Conservation (phyloP, 1,140 invertebrate species). For the Lasaia peninsularis region DNA sequence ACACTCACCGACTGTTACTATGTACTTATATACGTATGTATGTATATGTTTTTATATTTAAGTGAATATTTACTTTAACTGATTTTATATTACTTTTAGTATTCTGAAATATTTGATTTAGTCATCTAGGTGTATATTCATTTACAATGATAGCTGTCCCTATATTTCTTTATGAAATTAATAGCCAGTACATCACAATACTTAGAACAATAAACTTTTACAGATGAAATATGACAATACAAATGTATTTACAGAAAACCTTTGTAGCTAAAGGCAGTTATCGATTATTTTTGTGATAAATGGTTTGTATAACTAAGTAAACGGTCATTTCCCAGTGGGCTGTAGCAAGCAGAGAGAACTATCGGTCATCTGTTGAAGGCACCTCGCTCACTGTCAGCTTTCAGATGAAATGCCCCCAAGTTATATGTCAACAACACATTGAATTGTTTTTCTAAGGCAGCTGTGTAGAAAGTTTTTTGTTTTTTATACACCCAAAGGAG, state of each 20-base stretch:
- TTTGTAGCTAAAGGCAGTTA: background rate
- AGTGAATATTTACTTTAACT: too few species aligned
- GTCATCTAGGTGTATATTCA: too few species aligned
- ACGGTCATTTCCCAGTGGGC: slow-evolving; percentile 9
- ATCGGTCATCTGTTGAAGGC: slow-evolving; percentile 17
- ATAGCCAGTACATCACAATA: too few species aligned
- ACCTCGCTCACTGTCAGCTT: slow-evolving; percentile 16
- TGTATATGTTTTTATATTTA: too few species aligned
- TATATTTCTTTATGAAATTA: too few species aligned
- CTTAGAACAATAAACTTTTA: too few species aligned
- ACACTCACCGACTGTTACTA: too few species aligned
- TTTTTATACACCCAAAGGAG: slow-evolving; percentile 8
- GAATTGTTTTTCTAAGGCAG: slow-evolving; percentile 1
- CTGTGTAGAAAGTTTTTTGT: slow-evolving; percentile 7
- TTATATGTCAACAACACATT: slow-evolving; percentile 18
- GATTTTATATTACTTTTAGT: too few species aligned
- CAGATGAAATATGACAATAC: too few species aligned
- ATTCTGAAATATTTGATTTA: too few species aligned
- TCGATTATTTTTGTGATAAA: slow-evolving; percentile 11
- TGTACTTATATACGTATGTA: too few species aligned
- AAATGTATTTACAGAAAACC: background rate
- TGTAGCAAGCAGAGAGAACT: slow-evolving; percentile 2
- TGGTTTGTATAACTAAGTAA: slow-evolving; percentile 9
- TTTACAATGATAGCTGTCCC: too few species aligned
- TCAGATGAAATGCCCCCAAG: slow-evolving; percentile 8